Evolutionary conservation across 2,113 vertebrate species (phyloP).

Genomic region (Enhydra lutris): DNA sequence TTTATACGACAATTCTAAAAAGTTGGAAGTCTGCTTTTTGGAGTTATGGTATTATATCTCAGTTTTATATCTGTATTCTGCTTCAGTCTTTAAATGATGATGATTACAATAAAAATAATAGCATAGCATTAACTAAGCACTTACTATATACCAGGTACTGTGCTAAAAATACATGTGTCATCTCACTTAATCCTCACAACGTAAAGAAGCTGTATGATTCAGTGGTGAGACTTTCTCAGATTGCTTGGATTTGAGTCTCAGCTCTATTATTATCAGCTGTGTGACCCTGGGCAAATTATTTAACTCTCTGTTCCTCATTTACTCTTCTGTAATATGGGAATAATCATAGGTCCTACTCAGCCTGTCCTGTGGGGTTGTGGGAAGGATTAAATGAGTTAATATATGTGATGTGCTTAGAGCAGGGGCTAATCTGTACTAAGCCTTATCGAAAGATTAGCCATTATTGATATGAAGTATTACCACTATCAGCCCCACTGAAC

Average conservation of each 20-base stretch:
- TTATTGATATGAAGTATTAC: background rate
- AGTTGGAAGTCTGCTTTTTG: background rate
- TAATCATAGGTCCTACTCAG: background rate
- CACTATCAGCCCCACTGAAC: background rate
- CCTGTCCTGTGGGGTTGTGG: background rate
- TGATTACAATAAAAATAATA: constrained; percentile 34
- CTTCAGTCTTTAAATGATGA: constrained; percentile 34
- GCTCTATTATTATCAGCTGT: background rate
- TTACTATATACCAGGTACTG: background rate
- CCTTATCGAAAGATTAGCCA: background rate
- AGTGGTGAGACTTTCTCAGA: background rate
- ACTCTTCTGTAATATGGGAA: background rate
- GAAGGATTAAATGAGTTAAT: background rate
- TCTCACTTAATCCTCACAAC: background rate
- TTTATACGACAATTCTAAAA: constrained; percentile 4
- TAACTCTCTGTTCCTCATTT: background rate
- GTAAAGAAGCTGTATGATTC: background rate
- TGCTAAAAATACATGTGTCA: background rate
- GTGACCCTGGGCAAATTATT: background rate
- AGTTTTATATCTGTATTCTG: background rate
- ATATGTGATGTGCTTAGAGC: background rate
- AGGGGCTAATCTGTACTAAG: background rate
- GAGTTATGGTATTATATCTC: background rate
- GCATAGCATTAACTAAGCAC: background rate
- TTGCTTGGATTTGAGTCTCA: background rate